These are phyloP conservation scores for Xylota segnis DNA, from an alignment of 2,888 invertebrate species.

Conservation along the genomic window DNA sequence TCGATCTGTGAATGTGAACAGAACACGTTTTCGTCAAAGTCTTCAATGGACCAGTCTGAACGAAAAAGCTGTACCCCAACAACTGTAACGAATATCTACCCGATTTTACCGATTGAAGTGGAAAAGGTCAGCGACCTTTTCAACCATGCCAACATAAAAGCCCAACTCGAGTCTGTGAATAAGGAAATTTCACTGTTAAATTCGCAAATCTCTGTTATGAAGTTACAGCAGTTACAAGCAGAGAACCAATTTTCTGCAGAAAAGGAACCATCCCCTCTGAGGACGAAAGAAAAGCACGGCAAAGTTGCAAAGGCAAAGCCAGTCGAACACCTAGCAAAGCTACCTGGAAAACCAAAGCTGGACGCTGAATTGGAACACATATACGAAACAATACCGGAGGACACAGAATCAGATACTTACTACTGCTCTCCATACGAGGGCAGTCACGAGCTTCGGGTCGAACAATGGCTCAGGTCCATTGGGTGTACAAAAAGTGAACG, in stretches of 20 bases:
- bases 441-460: conserved; percentile 75
- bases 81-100: conserved; percentile 18
- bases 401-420: conserved; percentile 85
- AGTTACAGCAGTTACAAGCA: conserved; percentile 80
- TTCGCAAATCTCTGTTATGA: conserved; percentile 87
- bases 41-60: conserved; percentile 70
- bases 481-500: conserved; percentile 45
- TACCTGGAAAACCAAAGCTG: conserved; percentile 43
- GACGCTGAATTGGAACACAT: conserved; percentile 86
- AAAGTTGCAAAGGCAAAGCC: not conserved
- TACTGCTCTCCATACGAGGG: conserved; percentile 86
- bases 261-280: not conserved
- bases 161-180: conserved; percentile 84
- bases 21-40: conserved; percentile 74
- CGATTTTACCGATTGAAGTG: conserved; percentile 30
- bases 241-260: conserved; percentile 2
- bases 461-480: conserved; percentile 77
- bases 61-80: conserved; percentile 15
- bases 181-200: conserved; percentile 86
- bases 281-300: conserved; percentile 3
- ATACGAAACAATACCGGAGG: conserved; percentile 87
- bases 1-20: conserved; percentile 75
- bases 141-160: conserved; percentile 79
- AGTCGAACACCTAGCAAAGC: not conserved
- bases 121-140: conserved; percentile 78